Base-by-base conservation (phyloP, 2,888 invertebrate genomes). In the Conistra vaccinii region DNA sequence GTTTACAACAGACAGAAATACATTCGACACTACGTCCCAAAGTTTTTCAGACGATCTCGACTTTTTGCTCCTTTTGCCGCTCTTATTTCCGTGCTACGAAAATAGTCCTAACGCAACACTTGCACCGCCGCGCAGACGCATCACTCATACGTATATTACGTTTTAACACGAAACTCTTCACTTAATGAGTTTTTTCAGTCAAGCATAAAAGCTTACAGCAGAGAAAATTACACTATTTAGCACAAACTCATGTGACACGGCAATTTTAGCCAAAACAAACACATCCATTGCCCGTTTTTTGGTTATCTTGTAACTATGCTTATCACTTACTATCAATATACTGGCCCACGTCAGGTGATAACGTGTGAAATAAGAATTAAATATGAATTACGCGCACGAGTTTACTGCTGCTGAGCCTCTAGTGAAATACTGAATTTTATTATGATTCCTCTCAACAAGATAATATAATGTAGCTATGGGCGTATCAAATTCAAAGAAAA, bases 21-120 rank as follows among this genome's bases (percentile, higher is more conserved):
- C 93, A 94, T 93, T 90, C 93, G 87, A 92, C 93, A 93, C 93
- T 92, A 92, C 95, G 94, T 94, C 94, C 94, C 94, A 94, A 93
- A 95, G 94, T 96, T 96, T 96, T 96, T 96, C 93, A 94, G 93
- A 90, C 93, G 92, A 94, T 92, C 92, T 90, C 89, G 87, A 91
- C 94, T 94, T 96, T 96, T 96, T 96, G 96, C 94, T 96, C 95
- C 95, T 96, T 95, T 96, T 96, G 94, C 94, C 94, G 95, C 94
- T 96, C 95, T 96, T 96, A 96, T 96, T 96, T 96, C 96, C 96
- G 96, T 96, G 94, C 94, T 95, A 96, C 96, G 94, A 96, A 96
- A 96, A 96, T 96, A 96, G 96, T 94, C 90, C 91, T 91, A 92
- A 92, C 94, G 95, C 93, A 93, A 95, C 95, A 95, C 95, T 95